A percentile compares a stretch with the other conserved stretches of the same genome.
Conservation (phyloP, 1,140 invertebrate genomes). For the Anagrus nilaparvatae region DNA sequence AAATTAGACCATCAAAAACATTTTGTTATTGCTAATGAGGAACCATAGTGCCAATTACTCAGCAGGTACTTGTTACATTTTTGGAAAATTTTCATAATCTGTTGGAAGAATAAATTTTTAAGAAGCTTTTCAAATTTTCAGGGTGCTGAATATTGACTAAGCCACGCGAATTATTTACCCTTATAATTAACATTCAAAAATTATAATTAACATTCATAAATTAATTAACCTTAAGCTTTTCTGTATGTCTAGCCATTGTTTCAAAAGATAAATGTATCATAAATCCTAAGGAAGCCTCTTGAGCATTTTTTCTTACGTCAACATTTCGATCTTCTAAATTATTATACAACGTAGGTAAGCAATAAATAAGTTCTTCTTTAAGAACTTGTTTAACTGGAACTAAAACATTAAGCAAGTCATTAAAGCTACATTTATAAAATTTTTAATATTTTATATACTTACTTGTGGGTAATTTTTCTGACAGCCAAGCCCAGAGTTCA, state of each 20-base stretch:
- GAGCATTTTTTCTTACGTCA: slow-evolving; percentile 82
- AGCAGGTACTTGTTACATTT: too few species aligned
- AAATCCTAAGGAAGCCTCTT: slow-evolving; percentile 79
- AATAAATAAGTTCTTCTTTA: slow-evolving; percentile 69
- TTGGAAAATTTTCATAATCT: too few species aligned
- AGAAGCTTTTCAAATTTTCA: too few species aligned
- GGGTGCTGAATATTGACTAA: too few species aligned
- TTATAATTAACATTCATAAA: too few species aligned
- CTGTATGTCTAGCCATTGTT: slow-evolving; percentile 62
- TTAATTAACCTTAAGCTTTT: slow-evolving; percentile 65
- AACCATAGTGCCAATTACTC: too few species aligned
- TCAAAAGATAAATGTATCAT: slow-evolving; percentile 91
- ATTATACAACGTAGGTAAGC: slow-evolving; percentile 68
- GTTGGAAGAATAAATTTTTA: too few species aligned
- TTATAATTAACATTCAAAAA: too few species aligned
- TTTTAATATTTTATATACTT: slow-evolving; percentile 21
- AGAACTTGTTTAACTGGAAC: slow-evolving; percentile 60
- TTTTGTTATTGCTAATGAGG: too few species aligned
- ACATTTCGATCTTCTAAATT: slow-evolving; percentile 85
- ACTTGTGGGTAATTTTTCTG: slow-evolving; percentile 67
- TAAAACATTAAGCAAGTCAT: slow-evolving; percentile 20
- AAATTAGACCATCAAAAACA: too few species aligned
- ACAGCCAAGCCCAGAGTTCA: slow-evolving; percentile 77
- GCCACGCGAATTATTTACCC: too few species aligned
- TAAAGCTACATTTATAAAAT: background rate